Base-by-base conservation (phyloP, 2,888 invertebrate species). In the Noctua janthina region DNA sequence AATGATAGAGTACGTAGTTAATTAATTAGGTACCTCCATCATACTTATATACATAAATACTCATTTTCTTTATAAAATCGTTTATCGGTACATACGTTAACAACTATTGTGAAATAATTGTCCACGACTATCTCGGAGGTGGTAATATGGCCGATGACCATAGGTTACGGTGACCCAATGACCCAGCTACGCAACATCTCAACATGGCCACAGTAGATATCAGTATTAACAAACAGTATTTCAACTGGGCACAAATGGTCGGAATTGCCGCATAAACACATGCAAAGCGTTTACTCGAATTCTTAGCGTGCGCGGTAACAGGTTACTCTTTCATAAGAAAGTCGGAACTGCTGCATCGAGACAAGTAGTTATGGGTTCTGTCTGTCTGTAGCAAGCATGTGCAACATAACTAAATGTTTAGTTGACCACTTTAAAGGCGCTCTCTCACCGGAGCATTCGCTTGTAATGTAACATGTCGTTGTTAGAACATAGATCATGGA, bases 141-240 rank as follows among this genome's bases (percentile, higher is more conserved):
- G 56, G 35, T 74, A 78, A 78, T 73, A 46, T 64, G 62, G 29
- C 23, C 73, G 66, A 62, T 67, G 56, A 29, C 69, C 85, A 76
- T 46, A 84, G 68, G 11, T 54, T 49, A 74, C 66, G 29, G 62
- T 81, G 88, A 83, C 87, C 86, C n/a, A 81, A 62, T 87, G 87
- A 83, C 87, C 80, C 23, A 74, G 78, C 75, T 76, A 46, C 80
- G 79, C 69, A 88, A 79, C 74, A 71, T 69, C 77, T 83, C 43
- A 10, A 73, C 77, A 68, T 77, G 68, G n/a, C 46, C 68, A 46
- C 11, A 68, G 68, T 46, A 68, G 23, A 46, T 46, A 68, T 68
- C 0, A n/a, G 46, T 29, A 46, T 20, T 20, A 5, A n/a, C 17
- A 29, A 15, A 46, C 68, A 68, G 68, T 68, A 46, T 68, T n/a